Evolutionary conservation across 2,113 vertebrate species (phyloP).

Genomic region (Nannobrachium achirus): DNA sequence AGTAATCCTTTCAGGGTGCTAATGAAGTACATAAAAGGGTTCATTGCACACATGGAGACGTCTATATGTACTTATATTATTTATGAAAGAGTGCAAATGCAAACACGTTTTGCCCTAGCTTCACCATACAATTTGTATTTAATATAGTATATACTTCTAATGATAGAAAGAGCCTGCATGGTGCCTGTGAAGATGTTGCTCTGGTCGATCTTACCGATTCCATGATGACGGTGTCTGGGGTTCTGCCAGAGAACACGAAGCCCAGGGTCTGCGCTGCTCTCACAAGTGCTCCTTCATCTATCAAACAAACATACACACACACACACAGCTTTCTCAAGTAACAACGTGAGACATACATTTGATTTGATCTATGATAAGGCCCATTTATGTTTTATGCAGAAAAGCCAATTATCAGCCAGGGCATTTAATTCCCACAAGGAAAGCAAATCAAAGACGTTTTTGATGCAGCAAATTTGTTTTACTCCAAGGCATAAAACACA

Average conservation of each 20-base stretch:
- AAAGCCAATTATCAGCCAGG: slow-evolving; percentile 1
- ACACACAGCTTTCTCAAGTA: neutral
- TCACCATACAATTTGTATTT: too few species aligned
- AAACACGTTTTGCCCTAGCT: too few species aligned
- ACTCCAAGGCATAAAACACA: too few species aligned
- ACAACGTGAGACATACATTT: neutral
- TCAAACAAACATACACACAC: slow-evolving; percentile 27
- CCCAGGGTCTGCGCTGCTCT: slow-evolving; percentile 89
- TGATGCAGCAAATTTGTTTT: too few species aligned
- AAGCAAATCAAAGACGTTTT: neutral
- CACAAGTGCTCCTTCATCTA: slow-evolving; percentile 96
- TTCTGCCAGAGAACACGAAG: slow-evolving; percentile 95
- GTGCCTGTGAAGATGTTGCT: neutral
- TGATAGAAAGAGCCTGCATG: too few species aligned
- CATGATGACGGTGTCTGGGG: slow-evolving; percentile 93
- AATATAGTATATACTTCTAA: too few species aligned
- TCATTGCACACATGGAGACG: too few species aligned
- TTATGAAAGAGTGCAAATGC: too few species aligned
- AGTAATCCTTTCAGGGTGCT: too few species aligned
- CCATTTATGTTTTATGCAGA: slow-evolving; percentile 5
- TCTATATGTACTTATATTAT: too few species aligned
- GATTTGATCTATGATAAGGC: neutral
- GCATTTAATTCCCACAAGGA: slow-evolving; percentile 18
- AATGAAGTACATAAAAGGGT: too few species aligned
- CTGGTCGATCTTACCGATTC: slow-evolving; percentile 84